These are phyloP conservation scores for Heterodera carotae DNA, from an alignment of 1,140 invertebrate species.

Conservation along the genomic window DNA sequence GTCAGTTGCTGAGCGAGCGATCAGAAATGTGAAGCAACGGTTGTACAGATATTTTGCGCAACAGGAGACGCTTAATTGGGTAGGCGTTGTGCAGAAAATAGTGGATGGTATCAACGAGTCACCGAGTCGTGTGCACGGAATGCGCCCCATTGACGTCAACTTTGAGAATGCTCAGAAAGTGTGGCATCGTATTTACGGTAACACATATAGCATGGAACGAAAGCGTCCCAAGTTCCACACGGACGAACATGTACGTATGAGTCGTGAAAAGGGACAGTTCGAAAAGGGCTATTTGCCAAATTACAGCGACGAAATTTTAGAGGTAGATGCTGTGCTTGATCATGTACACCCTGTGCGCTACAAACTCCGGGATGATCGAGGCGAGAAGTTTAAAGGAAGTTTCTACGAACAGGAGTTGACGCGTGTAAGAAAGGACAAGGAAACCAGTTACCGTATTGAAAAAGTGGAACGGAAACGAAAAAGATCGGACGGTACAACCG, in stretches of 20 bases:
- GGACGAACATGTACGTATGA: slow-evolving; percentile 11
- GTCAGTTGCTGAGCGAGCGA: slow-evolving; percentile 39
- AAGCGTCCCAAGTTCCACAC: neutral
- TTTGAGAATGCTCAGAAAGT: too few relatives aligned
- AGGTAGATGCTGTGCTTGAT: slow-evolving; percentile 24
- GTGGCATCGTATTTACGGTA: slow-evolving; percentile 21
- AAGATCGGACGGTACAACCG: neutral
- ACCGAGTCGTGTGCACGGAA: slow-evolving; percentile 26
- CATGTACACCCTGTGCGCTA: neutral
- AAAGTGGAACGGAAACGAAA: slow-evolving; percentile 4
- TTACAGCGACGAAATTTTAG: slow-evolving; percentile 9
- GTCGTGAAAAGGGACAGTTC: slow-evolving; percentile 17
- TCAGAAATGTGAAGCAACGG: slow-evolving; percentile 46
- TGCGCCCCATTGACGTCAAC: slow-evolving; percentile 37
- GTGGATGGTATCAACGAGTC: slow-evolving; percentile 38
- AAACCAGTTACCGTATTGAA: neutral
- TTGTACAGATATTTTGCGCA: slow-evolving; percentile 44
- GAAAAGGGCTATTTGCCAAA: slow-evolving; percentile 18
- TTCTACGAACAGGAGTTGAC: slow-evolving; percentile 3
- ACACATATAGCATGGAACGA: neutral
- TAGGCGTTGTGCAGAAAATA: slow-evolving; percentile 40
- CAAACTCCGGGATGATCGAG: neutral
- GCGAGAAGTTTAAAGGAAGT: slow-evolving; percentile 7
- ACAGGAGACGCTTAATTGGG: slow-evolving; percentile 26
- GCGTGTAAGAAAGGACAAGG: neutral